Evolutionary conservation across 2,888 invertebrate genomes (phyloP).

Genomic region (Coenonympha arcania): DNA sequence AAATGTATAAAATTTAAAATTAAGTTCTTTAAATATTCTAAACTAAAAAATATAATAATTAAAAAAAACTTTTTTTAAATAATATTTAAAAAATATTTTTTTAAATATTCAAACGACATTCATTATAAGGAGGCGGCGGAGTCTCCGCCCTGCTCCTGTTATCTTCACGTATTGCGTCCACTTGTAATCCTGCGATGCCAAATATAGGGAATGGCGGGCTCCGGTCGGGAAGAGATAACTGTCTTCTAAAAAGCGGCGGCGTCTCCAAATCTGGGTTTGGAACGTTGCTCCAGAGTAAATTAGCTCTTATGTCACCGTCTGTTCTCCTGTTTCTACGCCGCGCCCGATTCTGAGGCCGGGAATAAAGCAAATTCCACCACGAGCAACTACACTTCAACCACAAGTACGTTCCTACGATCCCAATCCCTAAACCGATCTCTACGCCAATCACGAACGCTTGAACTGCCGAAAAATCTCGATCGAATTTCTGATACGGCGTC

Average conservation of each 20-base stretch:
- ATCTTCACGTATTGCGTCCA: conserved; percentile 49
- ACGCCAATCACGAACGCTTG: conserved; percentile 63
- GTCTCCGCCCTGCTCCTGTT: conserved; percentile 47
- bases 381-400: conserved; percentile 57
- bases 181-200: conserved; percentile 36
- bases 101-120: conserved; percentile 39
- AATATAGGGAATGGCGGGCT: conserved; percentile 41
- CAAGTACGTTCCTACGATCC: conserved; percentile 60
- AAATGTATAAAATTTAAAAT: not conserved
- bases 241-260: conserved; percentile 55
- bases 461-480: conserved; percentile 59
- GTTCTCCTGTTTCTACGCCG: conserved; percentile 32
- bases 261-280: conserved; percentile 57
- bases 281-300: conserved; percentile 55
- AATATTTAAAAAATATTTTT: too few relatives aligned
- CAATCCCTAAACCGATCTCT: conserved; percentile 59
- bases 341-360: conserved; percentile 39
- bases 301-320: conserved; percentile 57
- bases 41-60: too few relatives aligned
- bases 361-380: conserved; percentile 44
- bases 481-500: conserved; percentile 57
- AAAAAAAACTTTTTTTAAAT: too few relatives aligned
- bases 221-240: conserved; percentile 50
- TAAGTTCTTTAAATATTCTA: too few relatives aligned
- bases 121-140: conserved; percentile 66